Percentiles rank a stretch among this genome's conserved stretches.
Evolutionary conservation across 2,888 invertebrate genomes (phyloP).

Genomic region (Galerucella calmariensis): DNA sequence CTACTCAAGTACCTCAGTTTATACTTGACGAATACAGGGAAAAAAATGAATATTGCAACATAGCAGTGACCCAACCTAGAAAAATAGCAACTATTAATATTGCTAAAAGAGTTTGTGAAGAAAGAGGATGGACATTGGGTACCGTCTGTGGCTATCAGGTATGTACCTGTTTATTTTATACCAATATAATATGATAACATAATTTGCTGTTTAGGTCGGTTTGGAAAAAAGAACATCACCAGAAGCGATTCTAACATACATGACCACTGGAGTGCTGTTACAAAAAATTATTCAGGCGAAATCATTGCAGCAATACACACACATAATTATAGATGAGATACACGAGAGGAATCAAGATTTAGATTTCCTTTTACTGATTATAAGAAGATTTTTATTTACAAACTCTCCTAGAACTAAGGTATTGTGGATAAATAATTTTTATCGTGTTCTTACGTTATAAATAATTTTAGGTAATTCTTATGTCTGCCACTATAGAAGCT

Average conservation of each 20-base stretch:
- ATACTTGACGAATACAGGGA: conserved; percentile 83
- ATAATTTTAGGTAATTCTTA: conserved; percentile 76
- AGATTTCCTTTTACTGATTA: conserved; percentile 87
- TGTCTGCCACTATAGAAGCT: conserved; percentile 94
- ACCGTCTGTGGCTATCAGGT: conserved; percentile 92
- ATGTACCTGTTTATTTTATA: background rate
- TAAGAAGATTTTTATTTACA: conserved; percentile 79
- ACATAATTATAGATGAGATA: conserved; percentile 92
- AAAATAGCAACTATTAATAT: conserved; percentile 93
- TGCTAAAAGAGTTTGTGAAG: conserved; percentile 84
- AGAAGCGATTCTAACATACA: conserved; percentile 84
- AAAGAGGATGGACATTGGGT: conserved; percentile 85
- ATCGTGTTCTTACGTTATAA: background rate
- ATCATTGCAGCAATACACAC: conserved; percentile 82
- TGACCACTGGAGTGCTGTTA: conserved; percentile 89
- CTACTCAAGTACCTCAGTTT: conserved; percentile 92
- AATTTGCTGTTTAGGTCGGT: conserved; percentile 70
- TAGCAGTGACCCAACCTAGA: conserved; percentile 93
- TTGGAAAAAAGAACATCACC: conserved; percentile 70
- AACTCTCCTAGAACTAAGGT: conserved; percentile 66
- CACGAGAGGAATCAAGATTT: conserved; percentile 93
- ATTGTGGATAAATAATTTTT: no score
- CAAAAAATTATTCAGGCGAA: conserved; percentile 79
- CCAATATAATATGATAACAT: background rate
- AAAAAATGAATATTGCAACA: conserved; percentile 78